These are phyloP conservation scores for Amaurobius ferox DNA, from an alignment of 2,888 invertebrate genomes.

Conservation along the genomic window DNA sequence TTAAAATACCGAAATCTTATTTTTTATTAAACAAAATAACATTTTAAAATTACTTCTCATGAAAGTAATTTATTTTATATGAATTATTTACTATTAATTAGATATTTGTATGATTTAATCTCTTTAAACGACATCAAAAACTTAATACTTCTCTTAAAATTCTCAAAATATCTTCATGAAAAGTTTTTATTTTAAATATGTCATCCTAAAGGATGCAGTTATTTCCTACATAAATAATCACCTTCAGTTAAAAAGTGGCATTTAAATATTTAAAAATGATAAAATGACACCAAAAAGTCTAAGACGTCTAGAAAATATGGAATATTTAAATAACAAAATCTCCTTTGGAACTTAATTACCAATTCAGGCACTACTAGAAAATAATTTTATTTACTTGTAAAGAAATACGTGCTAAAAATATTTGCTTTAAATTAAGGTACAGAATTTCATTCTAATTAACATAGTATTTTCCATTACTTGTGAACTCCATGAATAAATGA, in stretches of 20 bases:
- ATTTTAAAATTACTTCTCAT: too few species aligned
- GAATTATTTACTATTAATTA: too few species aligned
- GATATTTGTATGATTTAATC: too few species aligned
- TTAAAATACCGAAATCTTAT: too few species aligned
- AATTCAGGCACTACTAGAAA: background rate
- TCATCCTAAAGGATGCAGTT: background rate
- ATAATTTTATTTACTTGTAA: background rate
- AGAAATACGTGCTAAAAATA: background rate
- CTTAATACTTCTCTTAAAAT: too few species aligned
- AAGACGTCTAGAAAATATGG: background rate
- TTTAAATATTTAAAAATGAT: too few species aligned
- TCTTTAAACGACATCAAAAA: too few species aligned
- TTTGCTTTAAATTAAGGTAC: background rate
- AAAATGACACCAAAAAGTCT: background rate
- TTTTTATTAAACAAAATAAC: too few species aligned
- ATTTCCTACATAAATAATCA: background rate
- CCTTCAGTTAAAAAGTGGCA: too few species aligned
- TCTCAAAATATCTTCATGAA: background rate
- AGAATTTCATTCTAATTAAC: background rate
- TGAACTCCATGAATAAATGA: background rate
- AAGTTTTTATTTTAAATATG: background rate
- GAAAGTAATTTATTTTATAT: too few species aligned
- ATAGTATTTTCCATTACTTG: background rate
- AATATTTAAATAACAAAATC: background rate
- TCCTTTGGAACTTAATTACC: background rate